A percentile compares a stretch with the other conserved stretches of the same genome.
Evolutionary conservation across 2,888 invertebrate genomes (phyloP).

Genomic region (Xanthorhoe designata): DNA sequence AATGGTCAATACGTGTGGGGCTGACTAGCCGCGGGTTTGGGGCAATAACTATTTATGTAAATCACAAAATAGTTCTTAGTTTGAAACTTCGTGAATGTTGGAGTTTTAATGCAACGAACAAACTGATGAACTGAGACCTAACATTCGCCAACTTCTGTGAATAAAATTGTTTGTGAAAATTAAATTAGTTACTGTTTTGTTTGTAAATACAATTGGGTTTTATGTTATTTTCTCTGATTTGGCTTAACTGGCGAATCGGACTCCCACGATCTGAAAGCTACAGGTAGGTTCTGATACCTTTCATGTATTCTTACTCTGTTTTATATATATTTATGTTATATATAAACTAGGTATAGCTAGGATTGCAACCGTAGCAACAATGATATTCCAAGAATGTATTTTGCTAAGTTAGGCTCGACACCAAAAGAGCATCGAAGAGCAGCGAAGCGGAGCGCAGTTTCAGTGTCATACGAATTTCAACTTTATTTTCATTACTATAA

Average conservation of each 20-base stretch:
- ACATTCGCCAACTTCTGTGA: not conserved
- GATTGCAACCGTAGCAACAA: not conserved
- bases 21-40: too few species aligned
- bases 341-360: not conserved
- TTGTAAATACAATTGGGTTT: slow-evolving; percentile 30
- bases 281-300: slow-evolving; percentile 28
- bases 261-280: slow-evolving; percentile 19
- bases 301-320: not conserved
- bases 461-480: too few species aligned
- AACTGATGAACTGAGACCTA: not conserved
- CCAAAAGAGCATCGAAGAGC: too few species aligned
- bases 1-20: too few species aligned
- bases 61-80: too few species aligned
- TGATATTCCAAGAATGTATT: too few species aligned
- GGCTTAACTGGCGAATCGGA: slow-evolving; percentile 31
- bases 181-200: slow-evolving; percentile 13
- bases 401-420: too few species aligned
- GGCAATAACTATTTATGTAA: too few species aligned
- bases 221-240: slow-evolving; percentile 33
- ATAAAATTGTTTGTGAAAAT: not conserved
- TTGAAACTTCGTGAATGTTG: too few species aligned
- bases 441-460: too few species aligned
- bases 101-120: not conserved
- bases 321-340: not conserved
- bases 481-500: too few species aligned